phyloP scores from a whole-genome alignment of 2,113 vertebrate genomes.

The Mus pahari region DNA sequence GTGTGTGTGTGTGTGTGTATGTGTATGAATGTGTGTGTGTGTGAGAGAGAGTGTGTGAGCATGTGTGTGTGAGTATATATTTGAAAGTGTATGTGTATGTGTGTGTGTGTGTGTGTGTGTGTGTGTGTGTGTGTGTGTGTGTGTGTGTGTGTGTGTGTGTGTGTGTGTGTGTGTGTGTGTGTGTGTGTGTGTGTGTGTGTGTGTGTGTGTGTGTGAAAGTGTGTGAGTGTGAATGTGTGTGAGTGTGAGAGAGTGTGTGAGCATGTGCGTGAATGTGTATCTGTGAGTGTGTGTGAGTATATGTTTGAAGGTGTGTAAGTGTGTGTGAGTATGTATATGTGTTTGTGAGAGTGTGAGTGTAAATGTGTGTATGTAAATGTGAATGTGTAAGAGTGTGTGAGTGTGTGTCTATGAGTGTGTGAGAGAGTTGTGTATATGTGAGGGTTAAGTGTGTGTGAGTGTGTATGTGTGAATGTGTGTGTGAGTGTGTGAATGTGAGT shows the following conservation, averaged over 20 bases:
- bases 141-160: neutral
- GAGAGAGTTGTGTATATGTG: too few relatives aligned
- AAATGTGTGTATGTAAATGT: neutral
- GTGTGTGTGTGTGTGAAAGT: neutral
- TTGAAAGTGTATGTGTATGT: too few relatives aligned
- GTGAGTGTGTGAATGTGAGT: neutral
- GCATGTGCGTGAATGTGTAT: too few relatives aligned
- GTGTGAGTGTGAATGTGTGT: too few relatives aligned
- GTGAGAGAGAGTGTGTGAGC: neutral
- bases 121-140: neutral
- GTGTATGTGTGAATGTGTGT: neutral
- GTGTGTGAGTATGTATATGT: neutral
- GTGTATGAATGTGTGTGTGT: too few relatives aligned
- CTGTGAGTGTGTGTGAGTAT: neutral
- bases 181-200: too few relatives aligned
- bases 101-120: too few relatives aligned
- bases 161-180: too few relatives aligned
- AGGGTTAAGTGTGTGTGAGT: too few relatives aligned
- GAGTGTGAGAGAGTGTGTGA: neutral
- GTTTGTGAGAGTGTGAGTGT: neutral
- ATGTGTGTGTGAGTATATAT: too few relatives aligned
- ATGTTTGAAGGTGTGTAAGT: fast-evolving
- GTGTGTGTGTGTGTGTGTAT: too few relatives aligned
- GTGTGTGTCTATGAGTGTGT: too few relatives aligned
- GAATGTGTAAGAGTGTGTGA: neutral